Evolutionary conservation across 2,113 vertebrate genomes (phyloP), one percentile per base, ranked within the genome.

Genomic region (Colaptes auratus): DNA sequence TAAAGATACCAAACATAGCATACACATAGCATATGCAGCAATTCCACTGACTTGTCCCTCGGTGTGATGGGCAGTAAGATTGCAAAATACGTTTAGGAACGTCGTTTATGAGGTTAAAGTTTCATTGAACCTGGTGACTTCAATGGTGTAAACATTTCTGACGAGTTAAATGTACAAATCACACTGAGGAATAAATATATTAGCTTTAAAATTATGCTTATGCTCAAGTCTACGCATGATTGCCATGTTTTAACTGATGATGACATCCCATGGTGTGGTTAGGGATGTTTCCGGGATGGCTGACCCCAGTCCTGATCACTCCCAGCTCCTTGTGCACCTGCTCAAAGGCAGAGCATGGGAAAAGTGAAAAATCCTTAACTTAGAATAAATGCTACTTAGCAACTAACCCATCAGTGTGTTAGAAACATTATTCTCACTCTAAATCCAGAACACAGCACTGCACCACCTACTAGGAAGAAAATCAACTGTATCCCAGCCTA

Each of bases 1-100:
- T 24, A 17, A 12, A 44, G 15, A 4, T 19, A 25, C 52, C 39
- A 23, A 31, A 13, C 7, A 28, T 14, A 14, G 28, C 31, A 3
- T 10, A 3, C 25, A 4, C 21, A 6, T 7, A 52, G 23, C 50
- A 52, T 24, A 52, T 18, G 12, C 23, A 52, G 50, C 50, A 24
- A 12, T 52, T 12, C 50, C 23, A 14, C 30, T 7, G 39, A 2
- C 61, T 19, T 50, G 12, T 79, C 15, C 15, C 46, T 12, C 1
- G 3, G 10, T 2, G 2, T 7, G 33, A 8, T 19, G 42, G 24
- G 20, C 75, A 31, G 0, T 64, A 35, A 33, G n/a, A 3, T 64
- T 7, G 16, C n/a, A 13, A 33, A 50, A 15, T 24, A 5, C 39
- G 0, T 28, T 52, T 67, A 42, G 24, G 35, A 44, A 24, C 33